phyloP scores from a whole-genome alignment of 2,113 vertebrate genomes.

The Brienomyrus longianalis region DNA sequence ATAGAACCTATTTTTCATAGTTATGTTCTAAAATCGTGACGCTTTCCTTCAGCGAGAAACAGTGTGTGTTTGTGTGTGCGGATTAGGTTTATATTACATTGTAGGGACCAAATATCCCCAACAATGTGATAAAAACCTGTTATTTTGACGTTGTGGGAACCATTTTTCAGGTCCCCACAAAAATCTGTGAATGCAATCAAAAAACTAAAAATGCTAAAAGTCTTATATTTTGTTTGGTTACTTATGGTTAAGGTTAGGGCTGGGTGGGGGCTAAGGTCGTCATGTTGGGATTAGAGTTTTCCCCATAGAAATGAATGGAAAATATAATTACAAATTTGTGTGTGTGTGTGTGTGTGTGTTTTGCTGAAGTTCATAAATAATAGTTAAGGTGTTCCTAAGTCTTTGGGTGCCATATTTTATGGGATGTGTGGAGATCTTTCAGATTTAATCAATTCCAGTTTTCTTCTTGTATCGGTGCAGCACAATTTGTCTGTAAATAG shows the following conservation, averaged over 20 bases:
- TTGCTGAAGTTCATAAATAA: neutral
- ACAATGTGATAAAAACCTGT: too few species aligned
- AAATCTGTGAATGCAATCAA: too few species aligned
- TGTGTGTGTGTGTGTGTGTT: neutral
- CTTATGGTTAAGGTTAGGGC: too few species aligned
- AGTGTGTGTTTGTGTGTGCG: neutral
- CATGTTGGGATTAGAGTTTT: neutral
- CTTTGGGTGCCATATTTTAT: neutral
- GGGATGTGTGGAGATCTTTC: neutral
- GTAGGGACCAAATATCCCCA: too few species aligned
- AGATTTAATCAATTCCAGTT: neutral
- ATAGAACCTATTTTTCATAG: slow-evolving; percentile 11
- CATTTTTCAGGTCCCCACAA: too few species aligned
- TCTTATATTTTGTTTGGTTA: too few species aligned
- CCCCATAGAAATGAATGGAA: too few species aligned
- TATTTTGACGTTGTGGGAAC: too few species aligned
- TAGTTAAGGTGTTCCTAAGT: neutral
- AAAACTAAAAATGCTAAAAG: too few species aligned
- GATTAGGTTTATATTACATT: too few species aligned
- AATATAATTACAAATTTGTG: neutral
- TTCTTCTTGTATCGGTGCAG: neutral
- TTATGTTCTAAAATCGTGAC: neutral
- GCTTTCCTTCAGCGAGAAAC: neutral
- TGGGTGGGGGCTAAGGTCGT: neutral
- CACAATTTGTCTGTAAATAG: neutral